A percentile compares a stretch with the other conserved stretches of the same genome.
These are phyloP conservation scores for Equus przewalskii DNA, from an alignment of 2,113 vertebrate species.

Conservation along the genomic window DNA sequence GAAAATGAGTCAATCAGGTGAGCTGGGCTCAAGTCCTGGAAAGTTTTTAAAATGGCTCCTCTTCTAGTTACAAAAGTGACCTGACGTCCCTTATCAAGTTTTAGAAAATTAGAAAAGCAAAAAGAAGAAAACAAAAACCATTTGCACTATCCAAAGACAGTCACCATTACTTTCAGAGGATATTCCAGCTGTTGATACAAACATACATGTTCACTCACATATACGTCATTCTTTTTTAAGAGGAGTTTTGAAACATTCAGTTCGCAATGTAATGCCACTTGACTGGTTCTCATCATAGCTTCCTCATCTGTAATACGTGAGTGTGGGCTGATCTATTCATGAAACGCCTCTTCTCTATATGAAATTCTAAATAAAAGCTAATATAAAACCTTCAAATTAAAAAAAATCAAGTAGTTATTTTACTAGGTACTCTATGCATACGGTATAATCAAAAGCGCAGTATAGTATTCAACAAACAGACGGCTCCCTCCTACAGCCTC, in stretches of 20 bases:
- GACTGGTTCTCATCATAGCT: background rate
- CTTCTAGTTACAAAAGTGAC: background rate
- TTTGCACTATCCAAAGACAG: background rate
- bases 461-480: background rate
- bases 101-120: background rate
- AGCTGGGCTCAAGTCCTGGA: background rate
- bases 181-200: background rate
- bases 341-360: background rate
- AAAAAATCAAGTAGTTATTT: slow-evolving; percentile 12
- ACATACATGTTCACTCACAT: background rate
- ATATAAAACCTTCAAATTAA: background rate
- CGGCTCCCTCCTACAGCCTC: background rate
- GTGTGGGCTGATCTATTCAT: background rate
- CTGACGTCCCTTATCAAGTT: background rate
- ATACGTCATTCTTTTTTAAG: background rate
- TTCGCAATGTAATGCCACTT: background rate
- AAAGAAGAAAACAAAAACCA: slow-evolving; percentile 22
- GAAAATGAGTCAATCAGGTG: background rate
- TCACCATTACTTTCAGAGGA: background rate
- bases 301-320: background rate
- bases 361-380: slow-evolving; percentile 5
- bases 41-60: background rate
- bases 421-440: background rate
- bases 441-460: background rate
- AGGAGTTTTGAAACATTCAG: background rate